Conservation (phyloP, 2,113 vertebrate species). For the Pantherophis guttatus region DNA sequence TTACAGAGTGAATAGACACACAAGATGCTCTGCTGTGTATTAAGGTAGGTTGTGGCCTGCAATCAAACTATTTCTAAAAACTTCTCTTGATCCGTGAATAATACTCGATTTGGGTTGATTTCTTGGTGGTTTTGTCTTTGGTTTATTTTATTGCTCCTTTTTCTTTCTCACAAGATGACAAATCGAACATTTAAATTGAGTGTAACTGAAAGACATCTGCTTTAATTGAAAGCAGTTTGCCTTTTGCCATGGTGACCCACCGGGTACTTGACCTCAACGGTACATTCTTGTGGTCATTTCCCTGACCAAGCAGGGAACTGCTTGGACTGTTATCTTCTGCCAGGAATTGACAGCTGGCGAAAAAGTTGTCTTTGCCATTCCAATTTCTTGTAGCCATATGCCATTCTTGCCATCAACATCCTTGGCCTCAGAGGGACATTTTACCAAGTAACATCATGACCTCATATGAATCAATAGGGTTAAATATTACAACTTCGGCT, state of each 20-base stretch:
- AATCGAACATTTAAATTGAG: not conserved
- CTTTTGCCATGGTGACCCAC: not conserved
- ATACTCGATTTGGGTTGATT: not conserved
- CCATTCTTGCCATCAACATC: not conserved
- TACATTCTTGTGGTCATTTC: not conserved
- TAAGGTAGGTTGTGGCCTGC: not conserved
- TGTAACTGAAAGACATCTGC: not conserved
- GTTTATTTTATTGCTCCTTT: not conserved
- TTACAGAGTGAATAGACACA: not conserved
- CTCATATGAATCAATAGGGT: not conserved
- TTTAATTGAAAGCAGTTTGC: not conserved
- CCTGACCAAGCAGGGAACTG: not conserved
- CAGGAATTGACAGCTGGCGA: not conserved
- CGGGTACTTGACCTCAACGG: not conserved
- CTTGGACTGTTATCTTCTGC: not conserved
- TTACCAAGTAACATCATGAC: not conserved
- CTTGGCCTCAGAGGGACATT: not conserved
- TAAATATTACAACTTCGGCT: not conserved
- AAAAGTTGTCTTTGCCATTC: not conserved
- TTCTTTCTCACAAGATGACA: not conserved
- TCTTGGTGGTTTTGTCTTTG: not conserved
- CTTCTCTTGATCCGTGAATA: not conserved
- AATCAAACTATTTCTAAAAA: not conserved
- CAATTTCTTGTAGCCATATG: not conserved
- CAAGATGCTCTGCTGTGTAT: not conserved